Base-by-base conservation (phyloP, 2,888 invertebrate genomes). In the Cerceris ruficornis region DNA sequence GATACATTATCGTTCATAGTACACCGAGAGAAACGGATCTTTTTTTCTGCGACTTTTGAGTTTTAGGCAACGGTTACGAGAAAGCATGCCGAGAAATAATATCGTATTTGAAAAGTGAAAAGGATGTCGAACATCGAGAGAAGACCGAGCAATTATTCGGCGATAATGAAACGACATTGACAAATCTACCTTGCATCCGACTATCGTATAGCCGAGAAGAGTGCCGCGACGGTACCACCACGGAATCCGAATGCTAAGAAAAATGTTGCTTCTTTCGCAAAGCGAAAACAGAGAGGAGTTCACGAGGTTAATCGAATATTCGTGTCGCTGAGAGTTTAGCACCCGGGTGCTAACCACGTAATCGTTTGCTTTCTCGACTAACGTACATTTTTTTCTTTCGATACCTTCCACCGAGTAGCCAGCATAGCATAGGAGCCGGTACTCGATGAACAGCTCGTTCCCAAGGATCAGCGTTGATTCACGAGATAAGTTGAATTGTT, bases 241-340 rank as follows among this genome's bases (percentile, higher is more conserved):
- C 64, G 69, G 75, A 75, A 80, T 66, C 76, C 69, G 77, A 80
- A 80, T 74, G 77, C 81, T 75, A 82, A 77, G 84, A 82, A 83
- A 76, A 82, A 74, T 85, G 82, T 84, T 81, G 73, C 78, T 70
- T 73, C 61, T 75, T 78, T 71, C 65, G 28, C 75, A 57, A 14
- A 73, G 61, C 54, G 68, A 64, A 77, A 77, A 73, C 64, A 58
- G 54, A 28, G 28, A 28, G 4, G 28, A 28, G 84, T 86, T 85
- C 86, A 84, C 60, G 77, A 81, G 88, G 89, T 88, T 89, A 89
- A 89, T 89, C 89, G 89, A 89, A 89, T 87, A 88, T 84, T 82
- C 89, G 83, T 89, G 89, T 89, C 85, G 84, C 79, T 72, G 86
- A 83, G 84, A 84, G 85, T 87, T 87, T 89, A 89, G 87, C 89